Base-by-base conservation (phyloP, 1,140 invertebrate species). In the Littorina saxatilis region DNA sequence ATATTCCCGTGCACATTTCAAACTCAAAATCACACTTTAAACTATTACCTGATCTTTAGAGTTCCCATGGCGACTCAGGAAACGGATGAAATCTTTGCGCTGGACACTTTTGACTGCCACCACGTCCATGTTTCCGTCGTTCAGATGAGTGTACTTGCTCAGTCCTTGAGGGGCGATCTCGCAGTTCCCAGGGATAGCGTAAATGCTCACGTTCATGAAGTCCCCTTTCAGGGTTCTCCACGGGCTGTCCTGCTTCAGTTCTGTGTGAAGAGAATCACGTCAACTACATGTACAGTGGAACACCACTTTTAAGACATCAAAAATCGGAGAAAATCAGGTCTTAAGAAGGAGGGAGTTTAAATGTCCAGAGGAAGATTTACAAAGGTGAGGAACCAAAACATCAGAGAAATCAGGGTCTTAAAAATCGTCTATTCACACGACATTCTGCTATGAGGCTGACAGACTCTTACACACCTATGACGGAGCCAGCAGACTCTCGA, bases 31-130 rank as follows among this genome's bases (percentile, higher is more conserved):
- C n/a, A 15, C 29, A 29, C 52, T 2, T 52, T n/a, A n/a, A n/a
- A n/a, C n/a, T n/a, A n/a, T n/a, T n/a, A 92, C 91, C 87, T 91
- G 91, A 83, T 92, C 89, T 89, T 92, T 92, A 13, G 84, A 68
- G 78, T 89, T 91, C n/a, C 87, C 87, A 81, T 92, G 88, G 61
- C 91, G 85, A 80, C 89, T 88, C 0, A 92, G 77, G 63, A 86
- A 90, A n/a, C 91, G 79, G 17, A 91, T 66, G 72, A 92, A 91
- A 50, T 92, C 89, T 83, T 90, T 91, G 50, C 89, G 85, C 37
- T 86, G 81, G 0, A 81, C 80, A 20, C 89, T 78, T 82, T 91
- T 90, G 5, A 92, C 86, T 27, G 92, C 73, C 3, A 92, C 85
- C 11, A 92, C 79, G 55, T 92, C 90, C 66, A 91, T 86, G 73